Evolutionary conservation across 2,113 vertebrate species (phyloP).

Genomic region (Neolamprologus tretocephalus): DNA sequence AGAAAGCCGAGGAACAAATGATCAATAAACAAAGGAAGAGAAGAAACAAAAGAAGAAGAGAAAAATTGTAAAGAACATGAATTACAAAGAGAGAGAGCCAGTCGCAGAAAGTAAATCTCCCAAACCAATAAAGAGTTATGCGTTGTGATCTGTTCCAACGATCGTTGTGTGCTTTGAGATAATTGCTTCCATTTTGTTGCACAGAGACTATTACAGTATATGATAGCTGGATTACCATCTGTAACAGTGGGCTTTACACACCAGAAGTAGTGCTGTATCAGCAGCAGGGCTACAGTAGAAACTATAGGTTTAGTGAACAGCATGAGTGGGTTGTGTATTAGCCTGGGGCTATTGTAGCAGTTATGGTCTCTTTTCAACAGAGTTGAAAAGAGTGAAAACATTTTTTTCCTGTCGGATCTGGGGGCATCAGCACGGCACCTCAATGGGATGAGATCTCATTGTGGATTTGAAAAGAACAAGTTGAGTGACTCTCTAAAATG

Average conservation of each 20-base stretch:
- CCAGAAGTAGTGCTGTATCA: constrained; percentile 40
- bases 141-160: constrained; percentile 56
- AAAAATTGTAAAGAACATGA: constrained; percentile 18
- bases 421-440: neutral
- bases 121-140: constrained; percentile 60
- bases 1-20: neutral
- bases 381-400: neutral
- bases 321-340: neutral
- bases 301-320: constrained; percentile 29
- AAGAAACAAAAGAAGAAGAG: constrained; percentile 6
- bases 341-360: constrained; percentile 14
- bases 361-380: neutral
- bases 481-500: neutral
- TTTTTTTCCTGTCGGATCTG: neutral
- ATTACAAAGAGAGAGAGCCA: constrained; percentile 1
- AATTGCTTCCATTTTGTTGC: constrained; percentile 66
- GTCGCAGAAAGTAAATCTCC: constrained; percentile 45
- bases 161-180: constrained; percentile 63
- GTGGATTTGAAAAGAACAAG: neutral
- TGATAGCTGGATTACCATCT: constrained; percentile 61
- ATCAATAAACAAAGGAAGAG: constrained; percentile 13
- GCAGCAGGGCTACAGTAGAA: constrained; percentile 22
- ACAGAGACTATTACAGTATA: constrained; percentile 56
- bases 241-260: constrained; percentile 38
- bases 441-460: neutral